phyloP scores from a whole-genome alignment of 2,888 invertebrate species.

The Eledona agricola region DNA sequence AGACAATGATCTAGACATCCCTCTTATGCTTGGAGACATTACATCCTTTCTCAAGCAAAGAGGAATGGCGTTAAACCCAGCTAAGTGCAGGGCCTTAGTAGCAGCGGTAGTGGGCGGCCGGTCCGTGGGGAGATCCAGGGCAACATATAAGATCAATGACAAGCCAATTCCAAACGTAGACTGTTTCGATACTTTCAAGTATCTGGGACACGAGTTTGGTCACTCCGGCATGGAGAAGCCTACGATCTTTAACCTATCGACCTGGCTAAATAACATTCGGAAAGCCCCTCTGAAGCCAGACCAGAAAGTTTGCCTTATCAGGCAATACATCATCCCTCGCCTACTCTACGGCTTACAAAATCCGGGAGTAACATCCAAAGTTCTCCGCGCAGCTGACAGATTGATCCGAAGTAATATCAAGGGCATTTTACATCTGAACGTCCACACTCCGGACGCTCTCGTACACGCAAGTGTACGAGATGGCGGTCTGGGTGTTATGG shows the following conservation, averaged over 20 bases:
- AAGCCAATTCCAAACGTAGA: no score
- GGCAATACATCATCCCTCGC: conserved; percentile 52
- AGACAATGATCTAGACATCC: conserved; percentile 5
- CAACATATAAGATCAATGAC: no score
- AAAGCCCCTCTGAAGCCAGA: conserved; percentile 57
- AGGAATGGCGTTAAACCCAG: conserved; percentile 14
- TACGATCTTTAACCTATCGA: conserved; percentile 29
- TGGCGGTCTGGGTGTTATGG: conserved; percentile 47
- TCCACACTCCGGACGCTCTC: conserved; percentile 8
- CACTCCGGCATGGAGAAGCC: conserved; percentile 36
- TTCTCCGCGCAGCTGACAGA: conserved; percentile 11
- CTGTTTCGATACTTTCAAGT: conserved; percentile 11
- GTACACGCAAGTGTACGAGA: conserved; percentile 32
- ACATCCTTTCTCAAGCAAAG: conserved; percentile 10
- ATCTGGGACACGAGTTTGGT: conserved; percentile 38
- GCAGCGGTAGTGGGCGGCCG: not conserved
- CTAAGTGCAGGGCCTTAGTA: conserved; percentile 17
- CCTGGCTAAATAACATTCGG: conserved; percentile 47
- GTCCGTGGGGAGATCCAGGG: no score
- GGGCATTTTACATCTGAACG: conserved; percentile 8
- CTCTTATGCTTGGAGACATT: conserved; percentile 2
- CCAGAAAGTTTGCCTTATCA: conserved; percentile 54
- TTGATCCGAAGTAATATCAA: conserved; percentile 2
- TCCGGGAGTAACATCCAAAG: conserved; percentile 39
- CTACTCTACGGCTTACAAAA: conserved; percentile 54